phyloP scores from a whole-genome alignment of 2,888 invertebrate species.

The Lottia scabra region DNA sequence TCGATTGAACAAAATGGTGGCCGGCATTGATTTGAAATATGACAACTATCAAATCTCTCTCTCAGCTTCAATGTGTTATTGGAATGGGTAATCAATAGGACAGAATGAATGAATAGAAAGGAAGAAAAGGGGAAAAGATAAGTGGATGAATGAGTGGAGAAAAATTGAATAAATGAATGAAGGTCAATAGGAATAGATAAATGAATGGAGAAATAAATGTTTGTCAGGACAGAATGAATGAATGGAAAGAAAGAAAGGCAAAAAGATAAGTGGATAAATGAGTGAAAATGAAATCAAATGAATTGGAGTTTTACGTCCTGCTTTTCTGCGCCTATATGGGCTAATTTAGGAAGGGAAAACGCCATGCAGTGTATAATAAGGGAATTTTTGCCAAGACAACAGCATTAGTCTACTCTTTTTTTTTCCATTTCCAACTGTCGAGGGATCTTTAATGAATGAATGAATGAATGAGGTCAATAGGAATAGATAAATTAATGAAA shows the following conservation, averaged over 20 bases:
- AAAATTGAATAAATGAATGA: neutral
- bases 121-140: constrained; percentile 1
- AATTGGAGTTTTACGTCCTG: too few species aligned
- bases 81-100: neutral
- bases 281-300: too few species aligned
- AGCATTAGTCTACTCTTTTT: too few species aligned
- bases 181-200: neutral
- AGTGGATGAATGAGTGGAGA: neutral
- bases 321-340: too few species aligned
- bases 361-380: too few species aligned
- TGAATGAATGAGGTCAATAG: constrained; percentile 9
- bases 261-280: too few species aligned
- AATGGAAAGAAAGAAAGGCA: neutral
- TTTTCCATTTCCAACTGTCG: too few species aligned
- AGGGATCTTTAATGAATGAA: too few species aligned
- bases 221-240: neutral
- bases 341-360: too few species aligned
- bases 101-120: constrained; percentile 8
- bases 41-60: constrained; percentile 14
- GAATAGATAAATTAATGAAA: constrained; percentile 7
- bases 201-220: neutral
- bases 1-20: too few species aligned
- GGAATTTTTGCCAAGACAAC: too few species aligned
- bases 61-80: neutral
- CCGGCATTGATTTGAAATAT: neutral